phyloP scores from a whole-genome alignment of 1,140 invertebrate genomes.

The Apis florea region DNA sequence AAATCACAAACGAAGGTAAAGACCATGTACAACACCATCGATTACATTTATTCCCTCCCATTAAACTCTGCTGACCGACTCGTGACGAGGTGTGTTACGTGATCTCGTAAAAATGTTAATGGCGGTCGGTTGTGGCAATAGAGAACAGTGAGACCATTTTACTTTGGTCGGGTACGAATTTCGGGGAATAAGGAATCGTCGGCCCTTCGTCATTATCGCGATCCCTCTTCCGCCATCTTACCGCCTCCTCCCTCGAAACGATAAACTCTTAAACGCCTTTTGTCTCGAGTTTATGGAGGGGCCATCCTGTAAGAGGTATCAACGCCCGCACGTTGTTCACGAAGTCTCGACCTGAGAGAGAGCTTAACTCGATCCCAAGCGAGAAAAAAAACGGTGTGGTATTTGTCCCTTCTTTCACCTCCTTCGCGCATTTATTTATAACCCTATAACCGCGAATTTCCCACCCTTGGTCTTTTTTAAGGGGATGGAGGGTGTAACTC shows the following conservation, averaged over 20 bases:
- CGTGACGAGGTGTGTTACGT: slow-evolving; percentile 67
- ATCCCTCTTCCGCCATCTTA: slow-evolving; percentile 37
- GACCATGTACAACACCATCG: no score
- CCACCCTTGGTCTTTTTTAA: no score
- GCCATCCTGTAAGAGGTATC: slow-evolving; percentile 61
- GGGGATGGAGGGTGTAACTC: background rate
- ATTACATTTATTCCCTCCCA: background rate
- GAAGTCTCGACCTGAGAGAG: background rate
- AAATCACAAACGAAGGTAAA: no score
- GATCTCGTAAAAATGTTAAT: slow-evolving; percentile 78
- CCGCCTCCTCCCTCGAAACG: slow-evolving; percentile 16
- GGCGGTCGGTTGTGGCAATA: slow-evolving; percentile 28
- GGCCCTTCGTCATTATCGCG: slow-evolving; percentile 37
- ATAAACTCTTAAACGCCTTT: slow-evolving; percentile 66
- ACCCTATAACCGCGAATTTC: background rate
- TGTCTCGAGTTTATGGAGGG: slow-evolving; percentile 67
- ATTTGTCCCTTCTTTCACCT: background rate
- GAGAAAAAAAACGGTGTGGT: background rate
- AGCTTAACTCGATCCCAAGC: slow-evolving; percentile 32
- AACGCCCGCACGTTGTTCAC: slow-evolving; percentile 62
- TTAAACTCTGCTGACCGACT: slow-evolving; percentile 56
- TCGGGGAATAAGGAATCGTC: slow-evolving; percentile 2
- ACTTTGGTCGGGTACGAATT: background rate
- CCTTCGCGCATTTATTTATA: slow-evolving; percentile 24
- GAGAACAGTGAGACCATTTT: no score